Conservation (phyloP, 2,113 vertebrate genomes). For the Ciconia maguari region DNA sequence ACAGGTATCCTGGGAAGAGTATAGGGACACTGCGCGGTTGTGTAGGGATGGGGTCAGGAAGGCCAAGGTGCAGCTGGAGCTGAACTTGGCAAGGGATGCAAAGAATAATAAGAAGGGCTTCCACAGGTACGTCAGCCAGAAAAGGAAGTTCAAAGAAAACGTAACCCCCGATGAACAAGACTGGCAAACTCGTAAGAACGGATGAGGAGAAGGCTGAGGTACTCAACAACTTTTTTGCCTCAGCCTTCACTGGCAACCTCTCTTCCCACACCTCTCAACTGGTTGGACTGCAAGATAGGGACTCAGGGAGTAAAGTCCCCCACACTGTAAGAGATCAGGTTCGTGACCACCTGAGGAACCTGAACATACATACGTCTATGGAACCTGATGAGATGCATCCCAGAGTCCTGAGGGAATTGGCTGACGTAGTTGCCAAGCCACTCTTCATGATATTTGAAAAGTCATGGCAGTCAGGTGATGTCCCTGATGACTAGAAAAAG, state of each 20-base stretch:
- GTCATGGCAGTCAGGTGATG: too few species aligned
- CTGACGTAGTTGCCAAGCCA: not conserved
- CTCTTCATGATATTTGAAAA: not conserved
- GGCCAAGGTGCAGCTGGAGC: not conserved
- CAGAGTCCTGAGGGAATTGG: not conserved
- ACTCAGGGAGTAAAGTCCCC: not conserved
- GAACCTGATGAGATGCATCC: not conserved
- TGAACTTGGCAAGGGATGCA: not conserved
- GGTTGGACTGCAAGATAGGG: not conserved
- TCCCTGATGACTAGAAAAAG: too few species aligned
- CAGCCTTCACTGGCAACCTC: not conserved
- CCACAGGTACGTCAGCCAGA: not conserved
- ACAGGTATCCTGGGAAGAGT: not conserved
- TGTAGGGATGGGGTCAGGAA: not conserved
- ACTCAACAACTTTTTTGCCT: not conserved
- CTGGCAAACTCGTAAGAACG: not conserved
- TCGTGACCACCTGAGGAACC: not conserved
- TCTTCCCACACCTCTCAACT: not conserved
- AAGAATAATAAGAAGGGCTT: not conserved
- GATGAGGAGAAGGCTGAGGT: not conserved
- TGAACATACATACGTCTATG: not conserved
- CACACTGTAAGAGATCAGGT: not conserved
- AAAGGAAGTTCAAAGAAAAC: not conserved
- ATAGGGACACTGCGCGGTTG: not conserved
- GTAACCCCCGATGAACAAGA: not conserved